Evolutionary conservation across 2,113 vertebrate genomes (phyloP).

Genomic region (Potamarius usumacintae): DNA sequence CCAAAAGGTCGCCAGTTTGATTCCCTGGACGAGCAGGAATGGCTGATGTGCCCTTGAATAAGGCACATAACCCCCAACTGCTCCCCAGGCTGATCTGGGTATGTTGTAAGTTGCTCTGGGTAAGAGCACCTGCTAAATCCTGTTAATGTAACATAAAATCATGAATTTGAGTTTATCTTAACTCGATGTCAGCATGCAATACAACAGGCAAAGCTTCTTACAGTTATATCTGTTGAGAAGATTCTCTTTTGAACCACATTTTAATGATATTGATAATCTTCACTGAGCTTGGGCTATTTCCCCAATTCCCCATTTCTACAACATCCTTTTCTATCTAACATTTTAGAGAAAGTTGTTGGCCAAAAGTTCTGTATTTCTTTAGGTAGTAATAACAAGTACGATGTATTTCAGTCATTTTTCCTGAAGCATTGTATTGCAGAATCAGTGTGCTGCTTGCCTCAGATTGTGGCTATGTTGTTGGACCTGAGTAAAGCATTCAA

Average conservation of each 20-base stretch:
- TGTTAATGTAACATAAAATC: not conserved
- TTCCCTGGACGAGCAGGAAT: no score
- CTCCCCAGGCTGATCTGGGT: no score
- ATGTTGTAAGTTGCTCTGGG: no score
- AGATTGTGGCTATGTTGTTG: not conserved
- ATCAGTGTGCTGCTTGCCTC: not conserved
- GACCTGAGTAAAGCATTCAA: not conserved
- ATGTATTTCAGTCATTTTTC: not conserved
- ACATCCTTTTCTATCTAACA: not conserved
- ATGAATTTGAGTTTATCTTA: not conserved
- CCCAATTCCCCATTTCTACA: not conserved
- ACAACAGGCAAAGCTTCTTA: not conserved
- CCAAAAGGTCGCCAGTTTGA: no score
- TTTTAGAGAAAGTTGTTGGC: not conserved
- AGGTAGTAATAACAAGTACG: not conserved
- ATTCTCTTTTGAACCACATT: not conserved
- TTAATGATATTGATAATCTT: not conserved
- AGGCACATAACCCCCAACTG: no score
- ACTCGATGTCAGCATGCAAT: not conserved
- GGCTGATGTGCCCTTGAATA: no score
- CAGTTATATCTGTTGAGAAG: not conserved
- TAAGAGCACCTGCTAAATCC: no score
- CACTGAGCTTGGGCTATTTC: not conserved
- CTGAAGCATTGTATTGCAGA: not conserved
- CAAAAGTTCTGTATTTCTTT: not conserved